A percentile compares a stretch with the other conserved stretches of the same genome.
These are phyloP conservation scores for Thalassarche chlororhynchos DNA, from an alignment of 2,113 vertebrate genomes.

Conservation along the genomic window DNA sequence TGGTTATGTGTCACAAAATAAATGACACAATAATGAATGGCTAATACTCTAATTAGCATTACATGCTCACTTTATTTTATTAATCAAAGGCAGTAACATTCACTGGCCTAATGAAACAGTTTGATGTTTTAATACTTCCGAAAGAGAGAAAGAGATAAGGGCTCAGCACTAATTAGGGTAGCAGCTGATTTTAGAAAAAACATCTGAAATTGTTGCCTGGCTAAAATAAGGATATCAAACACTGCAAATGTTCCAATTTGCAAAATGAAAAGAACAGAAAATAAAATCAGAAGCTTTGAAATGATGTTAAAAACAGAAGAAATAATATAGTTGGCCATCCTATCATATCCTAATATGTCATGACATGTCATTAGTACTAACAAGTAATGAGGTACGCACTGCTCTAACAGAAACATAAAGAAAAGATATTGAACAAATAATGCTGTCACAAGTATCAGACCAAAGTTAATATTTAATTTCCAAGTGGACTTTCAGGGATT, in stretches of 20 bases:
- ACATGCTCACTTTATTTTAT: background rate
- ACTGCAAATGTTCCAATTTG: background rate
- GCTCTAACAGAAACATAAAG: background rate
- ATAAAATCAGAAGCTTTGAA: background rate
- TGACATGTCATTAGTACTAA: background rate
- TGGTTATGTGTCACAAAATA: background rate
- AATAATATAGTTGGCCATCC: background rate
- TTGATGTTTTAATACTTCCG: background rate
- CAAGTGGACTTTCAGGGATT: background rate
- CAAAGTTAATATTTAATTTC: background rate
- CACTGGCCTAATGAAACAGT: background rate
- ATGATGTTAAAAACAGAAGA: background rate
- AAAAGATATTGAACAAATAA: background rate
- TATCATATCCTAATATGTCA: background rate
- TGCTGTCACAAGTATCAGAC: background rate
- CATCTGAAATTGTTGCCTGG: background rate
- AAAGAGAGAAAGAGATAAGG: background rate
- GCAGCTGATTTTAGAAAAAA: background rate
- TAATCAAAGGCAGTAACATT: background rate
- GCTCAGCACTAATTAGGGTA: background rate
- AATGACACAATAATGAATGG: background rate
- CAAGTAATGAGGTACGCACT: fast-evolving
- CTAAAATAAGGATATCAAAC: background rate
- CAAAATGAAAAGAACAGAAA: background rate
- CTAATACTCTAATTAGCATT: background rate